Percentiles rank a stretch among this genome's conserved stretches.
These are phyloP conservation scores for Phataginus tetradactyla DNA, from an alignment of 2,797 vertebrate species.

Conservation along the genomic window DNA sequence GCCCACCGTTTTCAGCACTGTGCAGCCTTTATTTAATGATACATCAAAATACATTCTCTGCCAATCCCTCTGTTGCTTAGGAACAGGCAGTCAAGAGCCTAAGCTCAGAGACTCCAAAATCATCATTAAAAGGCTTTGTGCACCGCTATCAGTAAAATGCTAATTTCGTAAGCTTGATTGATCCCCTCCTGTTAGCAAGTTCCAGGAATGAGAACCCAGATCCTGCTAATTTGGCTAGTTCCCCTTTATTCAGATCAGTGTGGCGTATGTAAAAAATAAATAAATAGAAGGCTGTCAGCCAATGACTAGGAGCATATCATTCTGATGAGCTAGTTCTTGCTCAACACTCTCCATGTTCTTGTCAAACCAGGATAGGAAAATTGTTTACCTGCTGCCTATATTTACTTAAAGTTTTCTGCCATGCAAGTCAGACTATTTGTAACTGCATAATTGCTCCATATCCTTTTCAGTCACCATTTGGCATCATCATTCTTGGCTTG, in stretches of 20 bases:
- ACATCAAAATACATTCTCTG: constrained; percentile 83
- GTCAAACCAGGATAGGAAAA: constrained; percentile 37
- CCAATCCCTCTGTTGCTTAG: constrained; percentile 86
- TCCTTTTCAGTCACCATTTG: constrained; percentile 22
- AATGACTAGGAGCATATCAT: constrained; percentile 22
- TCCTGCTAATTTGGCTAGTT: constrained; percentile 71
- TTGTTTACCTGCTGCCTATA: constrained; percentile 64
- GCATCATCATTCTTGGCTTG: neutral
- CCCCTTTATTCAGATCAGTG: constrained; percentile 41
- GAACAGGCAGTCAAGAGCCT: constrained; percentile 80
- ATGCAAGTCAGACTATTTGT: constrained; percentile 64
- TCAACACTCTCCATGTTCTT: constrained; percentile 48
- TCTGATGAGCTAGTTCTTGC: constrained; percentile 49
- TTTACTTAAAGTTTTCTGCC: constrained; percentile 56
- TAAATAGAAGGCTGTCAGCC: constrained; percentile 48
- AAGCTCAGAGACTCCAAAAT: constrained; percentile 79
- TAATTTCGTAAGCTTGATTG: constrained; percentile 84
- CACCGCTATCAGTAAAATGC: constrained; percentile 84
- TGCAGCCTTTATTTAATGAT: constrained; percentile 80
- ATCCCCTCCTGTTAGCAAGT: constrained; percentile 78
- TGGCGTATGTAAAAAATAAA: constrained; percentile 50
- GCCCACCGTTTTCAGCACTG: constrained; percentile 76
- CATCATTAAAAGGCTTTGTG: constrained; percentile 85
- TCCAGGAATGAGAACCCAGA: constrained; percentile 76
- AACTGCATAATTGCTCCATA: neutral